These are phyloP conservation scores for Lacanobia wlatinum DNA, from an alignment of 2,888 invertebrate genomes.

Conservation along the genomic window DNA sequence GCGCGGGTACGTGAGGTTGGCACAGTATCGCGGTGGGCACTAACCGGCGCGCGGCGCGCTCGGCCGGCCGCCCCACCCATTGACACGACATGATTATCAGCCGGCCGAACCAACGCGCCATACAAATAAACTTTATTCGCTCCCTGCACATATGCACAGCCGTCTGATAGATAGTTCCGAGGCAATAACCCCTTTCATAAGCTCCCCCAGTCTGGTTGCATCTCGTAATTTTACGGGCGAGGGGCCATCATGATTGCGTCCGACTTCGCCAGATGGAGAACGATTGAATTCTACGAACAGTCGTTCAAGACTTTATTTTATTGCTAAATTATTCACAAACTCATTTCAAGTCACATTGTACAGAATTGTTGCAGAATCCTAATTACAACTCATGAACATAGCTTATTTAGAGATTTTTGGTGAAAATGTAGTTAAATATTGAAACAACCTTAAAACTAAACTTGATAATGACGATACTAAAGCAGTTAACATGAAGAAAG, in stretches of 20 bases:
- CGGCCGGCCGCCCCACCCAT: conserved; percentile 85
- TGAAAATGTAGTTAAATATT: conserved; percentile 15
- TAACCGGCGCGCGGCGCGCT: conserved; percentile 75
- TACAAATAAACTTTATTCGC: conserved; percentile 90
- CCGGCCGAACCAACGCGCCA: conserved; percentile 80
- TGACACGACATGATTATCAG: conserved; percentile 86
- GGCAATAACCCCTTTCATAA: conserved; percentile 89
- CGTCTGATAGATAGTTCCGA: conserved; percentile 83
- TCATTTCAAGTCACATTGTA: conserved; percentile 46
- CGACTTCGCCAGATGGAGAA: conserved; percentile 72
- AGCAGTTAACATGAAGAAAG: conserved; percentile 69
- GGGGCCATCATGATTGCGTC: conserved; percentile 82
- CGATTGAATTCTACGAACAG: conserved; percentile 58
- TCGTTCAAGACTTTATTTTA: conserved; percentile 58
- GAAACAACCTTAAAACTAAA: conserved; percentile 34
- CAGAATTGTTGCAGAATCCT: conserved; percentile 23
- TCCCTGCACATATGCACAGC: conserved; percentile 85
- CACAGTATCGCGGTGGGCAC: conserved; percentile 81
- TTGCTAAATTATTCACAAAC: conserved; percentile 63
- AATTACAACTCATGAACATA: conserved; percentile 6
- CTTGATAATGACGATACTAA: conserved; percentile 34
- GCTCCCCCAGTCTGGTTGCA: conserved; percentile 85
- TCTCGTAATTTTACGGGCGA: conserved; percentile 88
- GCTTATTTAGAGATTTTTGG: not conserved
- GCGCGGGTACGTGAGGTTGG: conserved; percentile 72